These are phyloP conservation scores for Campoletis raptor DNA, from an alignment of 2,888 invertebrate species.

Conservation along the genomic window DNA sequence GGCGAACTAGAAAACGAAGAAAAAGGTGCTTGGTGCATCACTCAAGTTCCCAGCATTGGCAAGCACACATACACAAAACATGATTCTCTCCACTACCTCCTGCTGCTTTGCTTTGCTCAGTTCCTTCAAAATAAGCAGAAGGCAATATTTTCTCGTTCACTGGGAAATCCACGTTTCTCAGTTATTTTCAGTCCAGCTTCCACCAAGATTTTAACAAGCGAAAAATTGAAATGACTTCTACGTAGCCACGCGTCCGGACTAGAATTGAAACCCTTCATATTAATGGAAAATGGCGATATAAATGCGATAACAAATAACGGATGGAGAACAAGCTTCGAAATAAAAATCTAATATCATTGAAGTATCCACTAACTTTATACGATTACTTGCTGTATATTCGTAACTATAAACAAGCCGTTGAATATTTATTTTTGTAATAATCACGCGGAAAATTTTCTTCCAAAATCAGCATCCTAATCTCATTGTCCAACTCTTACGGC, in stretches of 20 bases:
- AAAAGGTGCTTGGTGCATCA: conserved; percentile 62
- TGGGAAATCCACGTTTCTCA: conserved; percentile 54
- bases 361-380: too few relatives aligned
- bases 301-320: too few relatives aligned
- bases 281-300: too few relatives aligned
- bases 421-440: too few relatives aligned
- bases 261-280: too few relatives aligned
- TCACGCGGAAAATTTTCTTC: too few relatives aligned
- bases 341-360: too few relatives aligned
- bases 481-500: conserved; percentile 10
- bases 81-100: conserved; percentile 30
- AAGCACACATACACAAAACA: conserved; percentile 19
- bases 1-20: conserved; percentile 41
- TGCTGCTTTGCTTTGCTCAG: conserved; percentile 17
- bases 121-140: conserved; percentile 40
- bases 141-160: conserved; percentile 40
- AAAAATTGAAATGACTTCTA: neutral
- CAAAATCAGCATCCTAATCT: too few relatives aligned
- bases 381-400: too few relatives aligned
- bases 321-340: too few relatives aligned
- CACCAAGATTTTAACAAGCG: neutral
- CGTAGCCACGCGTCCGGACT: neutral
- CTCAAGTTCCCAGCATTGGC: conserved; percentile 58
- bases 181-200: conserved; percentile 39
- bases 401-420: too few relatives aligned